Percentiles rank a stretch among this genome's conserved stretches.
Evolutionary conservation across 2,888 invertebrate species (phyloP).

Genomic region (Oscheius sp.): DNA sequence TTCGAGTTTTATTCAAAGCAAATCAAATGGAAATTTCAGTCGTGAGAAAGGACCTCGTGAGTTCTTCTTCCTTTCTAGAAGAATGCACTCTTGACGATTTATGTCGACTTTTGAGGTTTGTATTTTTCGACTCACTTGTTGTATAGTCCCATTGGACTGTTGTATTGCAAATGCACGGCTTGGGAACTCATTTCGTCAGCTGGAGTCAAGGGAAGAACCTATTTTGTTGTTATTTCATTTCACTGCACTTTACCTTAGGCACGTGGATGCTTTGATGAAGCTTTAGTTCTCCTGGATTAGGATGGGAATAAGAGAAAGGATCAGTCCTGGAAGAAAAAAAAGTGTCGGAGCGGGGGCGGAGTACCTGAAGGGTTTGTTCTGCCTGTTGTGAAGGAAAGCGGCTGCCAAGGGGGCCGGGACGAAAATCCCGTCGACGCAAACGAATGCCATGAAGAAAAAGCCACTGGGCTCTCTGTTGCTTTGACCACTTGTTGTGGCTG

Average conservation of each 20-base stretch:
- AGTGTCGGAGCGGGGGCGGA: slow-evolving; percentile 10
- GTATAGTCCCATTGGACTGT: slow-evolving; percentile 61
- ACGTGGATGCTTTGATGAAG: slow-evolving; percentile 40
- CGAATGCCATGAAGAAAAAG: slow-evolving; percentile 14
- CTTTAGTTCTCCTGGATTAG: slow-evolving; percentile 41
- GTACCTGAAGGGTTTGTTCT: slow-evolving; percentile 28
- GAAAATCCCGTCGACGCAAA: slow-evolving; percentile 14
- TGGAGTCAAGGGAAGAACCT: slow-evolving; percentile 13
- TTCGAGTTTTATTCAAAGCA: no score
- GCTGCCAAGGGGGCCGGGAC: slow-evolving; percentile 30
- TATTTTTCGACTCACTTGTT: slow-evolving; percentile 59
- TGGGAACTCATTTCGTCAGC: slow-evolving; percentile 18
- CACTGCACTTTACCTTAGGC: slow-evolving; percentile 34
- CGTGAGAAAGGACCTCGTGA: not conserved
- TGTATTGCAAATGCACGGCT: slow-evolving; percentile 63
- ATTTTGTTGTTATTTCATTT: not conserved
- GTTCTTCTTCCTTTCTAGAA: no score
- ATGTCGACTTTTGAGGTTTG: no score
- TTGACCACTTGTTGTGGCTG: not conserved
- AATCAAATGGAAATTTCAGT: no score
- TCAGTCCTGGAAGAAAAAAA: slow-evolving; percentile 5
- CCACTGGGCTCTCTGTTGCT: no score
- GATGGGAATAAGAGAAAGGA: slow-evolving; percentile 47
- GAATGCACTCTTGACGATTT: no score
- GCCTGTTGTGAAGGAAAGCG: slow-evolving; percentile 11